phyloP scores from a whole-genome alignment of 2,113 vertebrate genomes.

The Oceanites oceanicus region DNA sequence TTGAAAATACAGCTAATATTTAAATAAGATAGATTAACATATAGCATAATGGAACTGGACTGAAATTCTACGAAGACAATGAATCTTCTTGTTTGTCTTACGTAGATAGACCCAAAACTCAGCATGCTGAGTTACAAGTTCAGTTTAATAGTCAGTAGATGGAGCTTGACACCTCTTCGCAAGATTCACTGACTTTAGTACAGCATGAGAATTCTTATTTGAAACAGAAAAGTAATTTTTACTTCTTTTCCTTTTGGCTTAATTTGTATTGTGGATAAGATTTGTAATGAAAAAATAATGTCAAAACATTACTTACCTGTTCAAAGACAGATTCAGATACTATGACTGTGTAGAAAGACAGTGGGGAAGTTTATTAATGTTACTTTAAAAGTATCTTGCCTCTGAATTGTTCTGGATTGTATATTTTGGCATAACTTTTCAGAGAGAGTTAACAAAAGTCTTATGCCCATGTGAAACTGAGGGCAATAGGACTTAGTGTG shows the following conservation, averaged over 20 bases:
- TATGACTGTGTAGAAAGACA: not conserved
- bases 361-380: not conserved
- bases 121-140: not conserved
- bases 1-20: not conserved
- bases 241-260: not conserved
- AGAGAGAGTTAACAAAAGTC: not conserved
- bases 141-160: constrained; percentile 25
- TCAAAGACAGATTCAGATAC: not conserved
- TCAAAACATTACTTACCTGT: not conserved
- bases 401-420: not conserved
- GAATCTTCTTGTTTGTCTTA: not conserved
- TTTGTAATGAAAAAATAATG: not conserved
- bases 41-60: not conserved
- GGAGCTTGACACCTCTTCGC: constrained; percentile 26
- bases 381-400: not conserved
- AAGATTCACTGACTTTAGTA: not conserved
- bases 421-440: not conserved
- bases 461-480: not conserved
- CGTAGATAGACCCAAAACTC: not conserved
- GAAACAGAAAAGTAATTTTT: not conserved
- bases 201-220: not conserved
- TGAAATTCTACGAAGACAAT: not conserved
- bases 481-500: not conserved
- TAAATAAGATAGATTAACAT: not conserved
- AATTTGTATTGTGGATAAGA: not conserved